Conservation (phyloP, 2,888 invertebrate genomes). For the Capitulum mitella region DNA sequence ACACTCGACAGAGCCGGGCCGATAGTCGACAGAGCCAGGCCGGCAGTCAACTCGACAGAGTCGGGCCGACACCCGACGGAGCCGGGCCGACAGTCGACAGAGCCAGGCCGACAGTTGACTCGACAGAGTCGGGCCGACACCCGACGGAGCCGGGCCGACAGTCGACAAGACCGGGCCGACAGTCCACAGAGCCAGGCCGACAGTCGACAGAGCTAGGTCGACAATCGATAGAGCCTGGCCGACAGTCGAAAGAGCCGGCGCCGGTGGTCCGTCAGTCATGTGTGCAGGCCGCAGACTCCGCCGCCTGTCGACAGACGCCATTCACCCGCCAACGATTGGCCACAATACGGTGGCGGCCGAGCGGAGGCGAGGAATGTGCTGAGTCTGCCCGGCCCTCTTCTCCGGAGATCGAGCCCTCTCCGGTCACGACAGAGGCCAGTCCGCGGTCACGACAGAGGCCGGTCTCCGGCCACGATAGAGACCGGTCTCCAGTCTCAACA, state of each 20-base stretch:
- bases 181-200: background rate
- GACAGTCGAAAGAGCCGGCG: background rate
- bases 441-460: background rate
- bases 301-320: background rate
- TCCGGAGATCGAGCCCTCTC: background rate
- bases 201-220: background rate
- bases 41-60: background rate
- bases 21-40: no score
- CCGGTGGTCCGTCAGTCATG: background rate
- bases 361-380: background rate
- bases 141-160: no score
- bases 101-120: background rate
- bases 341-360: constrained; percentile 26
- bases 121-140: no score
- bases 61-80: no score
- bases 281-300: background rate
- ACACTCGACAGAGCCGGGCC: no score
- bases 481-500: background rate
- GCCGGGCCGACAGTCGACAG: background rate
- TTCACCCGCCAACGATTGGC: constrained; percentile 32
- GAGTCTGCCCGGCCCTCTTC: background rate
- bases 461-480: background rate
- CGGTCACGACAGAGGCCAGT: background rate
- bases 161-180: background rate
- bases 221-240: background rate